phyloP scores from a whole-genome alignment of 2,888 invertebrate genomes.

The Pachymerium ferrugineum region DNA sequence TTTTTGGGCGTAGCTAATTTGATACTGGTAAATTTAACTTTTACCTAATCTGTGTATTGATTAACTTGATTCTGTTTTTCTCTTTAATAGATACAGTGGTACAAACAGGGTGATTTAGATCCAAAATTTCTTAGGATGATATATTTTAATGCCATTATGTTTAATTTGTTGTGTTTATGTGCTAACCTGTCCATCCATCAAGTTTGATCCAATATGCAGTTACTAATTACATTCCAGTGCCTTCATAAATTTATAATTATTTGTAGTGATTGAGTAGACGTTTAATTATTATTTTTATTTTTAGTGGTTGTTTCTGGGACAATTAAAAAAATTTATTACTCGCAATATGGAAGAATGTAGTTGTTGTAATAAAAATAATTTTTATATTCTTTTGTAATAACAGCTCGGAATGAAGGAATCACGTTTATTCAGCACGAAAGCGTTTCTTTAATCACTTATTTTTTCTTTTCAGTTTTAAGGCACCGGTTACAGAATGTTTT shows the following conservation, averaged over 20 bases:
- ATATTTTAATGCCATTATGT: constrained; percentile 48
- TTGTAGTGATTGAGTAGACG: too few relatives aligned
- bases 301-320: too few relatives aligned
- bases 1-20: constrained; percentile 1
- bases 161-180: constrained; percentile 48
- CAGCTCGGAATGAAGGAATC: not conserved
- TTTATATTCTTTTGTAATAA: not conserved
- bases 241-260: too few relatives aligned
- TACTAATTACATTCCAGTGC: too few relatives aligned
- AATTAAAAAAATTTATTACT: too few relatives aligned
- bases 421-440: not conserved
- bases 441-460: not conserved
- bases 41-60: not conserved
- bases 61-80: not conserved
- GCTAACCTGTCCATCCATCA: constrained; percentile 45
- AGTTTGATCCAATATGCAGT: constrained; percentile 27
- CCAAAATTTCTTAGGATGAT: constrained; percentile 49
- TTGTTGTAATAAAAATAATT: not conserved
- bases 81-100: constrained; percentile 46
- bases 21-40: constrained; percentile 6
- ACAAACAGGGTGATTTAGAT: constrained; percentile 49
- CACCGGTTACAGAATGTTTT: too few relatives aligned
- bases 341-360: not conserved
- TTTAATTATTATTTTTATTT: too few relatives aligned
- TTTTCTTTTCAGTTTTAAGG: not conserved